These are phyloP conservation scores for Labia minor DNA, from an alignment of 2,888 invertebrate genomes.

Conservation along the genomic window DNA sequence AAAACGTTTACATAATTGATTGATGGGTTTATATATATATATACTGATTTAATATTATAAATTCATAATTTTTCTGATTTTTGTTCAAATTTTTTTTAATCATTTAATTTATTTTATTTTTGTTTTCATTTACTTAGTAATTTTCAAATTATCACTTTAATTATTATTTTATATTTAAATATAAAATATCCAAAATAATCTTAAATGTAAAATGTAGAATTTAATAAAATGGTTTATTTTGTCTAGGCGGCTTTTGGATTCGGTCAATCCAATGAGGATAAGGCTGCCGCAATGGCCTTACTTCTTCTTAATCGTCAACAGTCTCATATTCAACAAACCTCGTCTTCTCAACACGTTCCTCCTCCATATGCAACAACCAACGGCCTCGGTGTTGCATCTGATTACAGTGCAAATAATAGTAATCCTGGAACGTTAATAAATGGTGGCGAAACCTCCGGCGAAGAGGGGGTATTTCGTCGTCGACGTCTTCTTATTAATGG, in stretches of 20 bases:
- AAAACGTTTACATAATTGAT: no score
- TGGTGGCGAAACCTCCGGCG: conserved; percentile 8
- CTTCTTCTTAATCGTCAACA: neutral
- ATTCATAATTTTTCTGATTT: no score
- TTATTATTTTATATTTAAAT: no score
- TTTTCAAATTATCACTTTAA: no score
- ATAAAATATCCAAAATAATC: no score
- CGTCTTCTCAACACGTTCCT: neutral
- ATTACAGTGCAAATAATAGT: neutral
- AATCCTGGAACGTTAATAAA: neutral
- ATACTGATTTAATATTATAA: no score
- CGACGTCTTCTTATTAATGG: neutral
- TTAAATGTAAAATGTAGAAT: no score
- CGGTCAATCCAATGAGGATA: neutral
- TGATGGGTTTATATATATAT: no score
- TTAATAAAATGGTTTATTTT: no score
- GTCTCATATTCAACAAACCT: neutral
- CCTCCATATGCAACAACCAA: neutral
- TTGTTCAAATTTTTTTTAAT: no score
- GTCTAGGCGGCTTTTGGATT: neutral
- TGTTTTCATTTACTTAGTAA: no score
- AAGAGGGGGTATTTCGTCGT: conserved; percentile 1
- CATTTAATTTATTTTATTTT: no score
- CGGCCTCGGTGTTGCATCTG: conserved; percentile 9
- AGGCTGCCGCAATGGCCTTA: neutral